Percentiles rank a stretch among this genome's conserved stretches.
Evolutionary conservation across 2,888 invertebrate species (phyloP).

Genomic region (Zaprionus lineosus): DNA sequence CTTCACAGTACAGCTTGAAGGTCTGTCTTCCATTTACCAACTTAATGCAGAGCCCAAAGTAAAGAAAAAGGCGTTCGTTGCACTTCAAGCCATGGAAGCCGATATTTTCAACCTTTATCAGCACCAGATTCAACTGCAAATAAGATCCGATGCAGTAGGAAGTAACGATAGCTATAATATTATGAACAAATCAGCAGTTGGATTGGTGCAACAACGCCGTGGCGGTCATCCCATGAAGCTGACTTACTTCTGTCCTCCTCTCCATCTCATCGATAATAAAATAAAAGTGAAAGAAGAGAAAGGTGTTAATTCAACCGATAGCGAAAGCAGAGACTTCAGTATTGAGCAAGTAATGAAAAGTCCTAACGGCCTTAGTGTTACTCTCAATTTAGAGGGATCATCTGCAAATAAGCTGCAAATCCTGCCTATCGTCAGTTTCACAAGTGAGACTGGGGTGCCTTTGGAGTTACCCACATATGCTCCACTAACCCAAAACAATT

Average conservation of each 20-base stretch:
- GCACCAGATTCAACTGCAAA: slow-evolving; percentile 89
- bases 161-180: slow-evolving; percentile 86
- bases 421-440: slow-evolving; percentile 77
- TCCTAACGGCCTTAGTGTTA: slow-evolving; percentile 91
- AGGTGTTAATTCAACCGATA: background rate
- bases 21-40: slow-evolving; percentile 95
- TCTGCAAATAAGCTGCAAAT: slow-evolving; percentile 87
- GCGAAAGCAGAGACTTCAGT: slow-evolving; percentile 85
- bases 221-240: slow-evolving; percentile 97
- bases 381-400: slow-evolving; percentile 94
- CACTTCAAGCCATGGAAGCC: slow-evolving; percentile 95
- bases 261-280: slow-evolving; percentile 58
- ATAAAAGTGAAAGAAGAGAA: background rate
- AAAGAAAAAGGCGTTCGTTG: slow-evolving; percentile 93
- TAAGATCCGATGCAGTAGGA: slow-evolving; percentile 84
- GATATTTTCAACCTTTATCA: slow-evolving; percentile 93
- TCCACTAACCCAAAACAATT: slow-evolving; percentile 91
- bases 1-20: slow-evolving; percentile 95
- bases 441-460: slow-evolving; percentile 66
- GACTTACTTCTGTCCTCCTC: slow-evolving; percentile 88
- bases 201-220: slow-evolving; percentile 90
- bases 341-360: slow-evolving; percentile 76
- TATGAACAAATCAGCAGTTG: slow-evolving; percentile 94
- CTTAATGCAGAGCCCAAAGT: slow-evolving; percentile 97
- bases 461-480: slow-evolving; percentile 89